phyloP scores from a whole-genome alignment of 2,113 vertebrate species.

The Hemicordylus capensis region DNA sequence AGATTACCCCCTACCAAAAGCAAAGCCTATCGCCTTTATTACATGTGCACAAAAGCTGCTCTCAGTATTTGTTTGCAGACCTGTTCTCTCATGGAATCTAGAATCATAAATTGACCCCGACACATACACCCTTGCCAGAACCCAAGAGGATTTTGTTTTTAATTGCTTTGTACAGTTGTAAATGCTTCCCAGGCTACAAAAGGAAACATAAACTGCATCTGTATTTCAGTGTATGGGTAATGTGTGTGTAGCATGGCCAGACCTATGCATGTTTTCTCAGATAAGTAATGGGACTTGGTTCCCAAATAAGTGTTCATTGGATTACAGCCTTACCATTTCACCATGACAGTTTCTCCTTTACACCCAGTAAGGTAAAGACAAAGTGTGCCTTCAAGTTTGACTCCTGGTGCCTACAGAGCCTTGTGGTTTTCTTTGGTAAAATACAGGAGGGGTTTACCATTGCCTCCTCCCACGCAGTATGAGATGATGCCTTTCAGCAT shows the following conservation, averaged over 20 bases:
- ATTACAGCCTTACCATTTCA: background rate
- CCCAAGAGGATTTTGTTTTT: background rate
- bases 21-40: conserved; percentile 1
- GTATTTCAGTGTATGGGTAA: background rate
- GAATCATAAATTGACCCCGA: background rate
- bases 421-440: too few species aligned
- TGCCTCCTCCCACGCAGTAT: too few species aligned
- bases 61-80: background rate
- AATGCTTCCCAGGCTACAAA: background rate
- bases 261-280: background rate
- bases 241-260: background rate
- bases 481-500: too few species aligned
- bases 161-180: background rate
- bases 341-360: background rate
- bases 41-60: background rate
- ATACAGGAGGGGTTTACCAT: too few species aligned
- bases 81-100: background rate
- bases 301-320: background rate
- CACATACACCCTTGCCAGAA: background rate
- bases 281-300: too few species aligned
- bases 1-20: conserved; percentile 5
- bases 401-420: too few species aligned
- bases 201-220: background rate
- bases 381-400: too few species aligned
- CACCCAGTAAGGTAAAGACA: too few species aligned